Conservation (phyloP, 2,888 invertebrate genomes). For the Callyntrura sp. region DNA sequence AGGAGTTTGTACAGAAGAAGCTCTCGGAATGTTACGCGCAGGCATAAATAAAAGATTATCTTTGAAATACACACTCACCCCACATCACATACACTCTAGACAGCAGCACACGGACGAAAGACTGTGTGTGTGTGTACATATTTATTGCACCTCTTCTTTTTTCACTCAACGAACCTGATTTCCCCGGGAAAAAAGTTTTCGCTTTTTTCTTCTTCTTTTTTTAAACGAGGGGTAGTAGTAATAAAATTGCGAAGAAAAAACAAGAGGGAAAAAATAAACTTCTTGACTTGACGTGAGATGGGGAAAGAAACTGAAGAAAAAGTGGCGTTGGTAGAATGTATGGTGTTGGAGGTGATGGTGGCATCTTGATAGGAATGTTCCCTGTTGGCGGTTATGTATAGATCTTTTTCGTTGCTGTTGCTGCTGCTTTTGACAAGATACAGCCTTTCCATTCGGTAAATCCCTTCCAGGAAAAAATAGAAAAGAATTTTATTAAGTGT, state of each 20-base stretch:
- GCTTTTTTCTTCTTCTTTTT: background rate
- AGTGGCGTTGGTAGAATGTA: background rate
- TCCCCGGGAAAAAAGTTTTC: slow-evolving; percentile 20
- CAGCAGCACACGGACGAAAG: background rate
- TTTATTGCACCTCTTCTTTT: slow-evolving; percentile 24
- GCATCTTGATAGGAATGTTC: background rate
- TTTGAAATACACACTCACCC: slow-evolving; percentile 1
- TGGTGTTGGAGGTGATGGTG: too few relatives aligned
- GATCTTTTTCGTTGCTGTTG: too few relatives aligned
- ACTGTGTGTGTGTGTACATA: slow-evolving; percentile 10
- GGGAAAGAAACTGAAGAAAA: slow-evolving; percentile 9
- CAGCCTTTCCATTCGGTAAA: slow-evolving; percentile 30
- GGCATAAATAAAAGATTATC: slow-evolving; percentile 57
- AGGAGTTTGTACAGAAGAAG: too few relatives aligned
- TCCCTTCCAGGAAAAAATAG: slow-evolving; percentile 6
- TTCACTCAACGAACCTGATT: slow-evolving; percentile 40
- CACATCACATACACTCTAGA: background rate
- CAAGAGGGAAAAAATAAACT: slow-evolving; percentile 56
- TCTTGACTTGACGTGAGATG: slow-evolving; percentile 29
- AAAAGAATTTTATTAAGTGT: slow-evolving; percentile 19
- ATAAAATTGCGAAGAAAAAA: slow-evolving; percentile 22
- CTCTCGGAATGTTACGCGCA: background rate
- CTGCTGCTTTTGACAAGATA: slow-evolving; percentile 26
- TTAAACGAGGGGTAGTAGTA: slow-evolving; percentile 1
- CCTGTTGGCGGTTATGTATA: slow-evolving; percentile 39